phyloP scores from a whole-genome alignment of 2,888 invertebrate species.

The Gryllus longicercus region DNA sequence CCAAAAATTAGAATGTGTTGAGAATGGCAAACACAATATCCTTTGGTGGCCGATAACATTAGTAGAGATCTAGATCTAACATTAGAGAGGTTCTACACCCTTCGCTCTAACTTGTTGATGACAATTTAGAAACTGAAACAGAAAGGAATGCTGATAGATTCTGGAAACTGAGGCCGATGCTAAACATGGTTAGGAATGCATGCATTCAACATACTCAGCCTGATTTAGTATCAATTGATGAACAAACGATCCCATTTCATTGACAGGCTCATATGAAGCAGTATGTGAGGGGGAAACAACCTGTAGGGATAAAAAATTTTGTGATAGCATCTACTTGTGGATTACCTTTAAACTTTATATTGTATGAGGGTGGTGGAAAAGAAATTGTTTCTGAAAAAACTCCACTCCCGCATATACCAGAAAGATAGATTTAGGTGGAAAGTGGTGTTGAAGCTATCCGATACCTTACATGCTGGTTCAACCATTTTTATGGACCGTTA shows the following conservation, averaged over 20 bases:
- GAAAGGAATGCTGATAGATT: conserved; percentile 23
- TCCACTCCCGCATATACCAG: conserved; percentile 21
- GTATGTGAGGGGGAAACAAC: conserved; percentile 24
- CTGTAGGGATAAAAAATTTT: conserved; percentile 29
- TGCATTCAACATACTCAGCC: conserved; percentile 24
- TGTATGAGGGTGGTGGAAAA: conserved; percentile 30
- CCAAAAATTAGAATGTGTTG: conserved; percentile 27
- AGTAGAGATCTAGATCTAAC: background rate
- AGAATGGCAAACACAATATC: conserved; percentile 19
- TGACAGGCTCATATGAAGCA: conserved; percentile 26
- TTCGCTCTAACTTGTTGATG: conserved; percentile 27
- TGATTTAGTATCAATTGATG: conserved; percentile 25
- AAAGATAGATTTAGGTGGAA: conserved; percentile 28
- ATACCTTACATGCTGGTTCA: conserved; percentile 23
- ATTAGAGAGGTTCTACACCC: background rate
- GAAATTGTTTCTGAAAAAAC: conserved; percentile 22
- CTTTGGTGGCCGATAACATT: conserved; percentile 25
- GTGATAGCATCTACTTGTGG: conserved; percentile 29
- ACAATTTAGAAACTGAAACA: conserved; percentile 21
- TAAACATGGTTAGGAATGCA: conserved; percentile 20
- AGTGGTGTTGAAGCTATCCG: conserved; percentile 28
- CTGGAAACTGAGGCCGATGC: conserved; percentile 23
- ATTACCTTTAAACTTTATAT: conserved; percentile 24
- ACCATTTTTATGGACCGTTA: conserved; percentile 30
- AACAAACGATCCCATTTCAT: conserved; percentile 32